Evolutionary conservation across 92 coral and sea anemone species (phyloP).

Genomic region (Epizoanthus illoricatus): DNA sequence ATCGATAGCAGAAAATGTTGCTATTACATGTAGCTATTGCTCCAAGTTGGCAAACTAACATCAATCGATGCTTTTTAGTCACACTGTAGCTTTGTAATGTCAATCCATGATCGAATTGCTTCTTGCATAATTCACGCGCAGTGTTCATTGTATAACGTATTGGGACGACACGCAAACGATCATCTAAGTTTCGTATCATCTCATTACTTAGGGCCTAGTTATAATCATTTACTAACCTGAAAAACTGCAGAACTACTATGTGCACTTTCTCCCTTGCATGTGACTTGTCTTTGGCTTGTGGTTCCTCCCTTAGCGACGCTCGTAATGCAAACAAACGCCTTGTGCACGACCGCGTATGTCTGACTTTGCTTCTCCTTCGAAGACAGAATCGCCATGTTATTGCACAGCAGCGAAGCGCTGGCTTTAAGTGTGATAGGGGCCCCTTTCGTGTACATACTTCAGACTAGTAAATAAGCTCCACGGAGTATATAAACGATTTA

Average conservation of each 20-base stretch:
- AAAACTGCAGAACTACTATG: slow-evolving; percentile 83
- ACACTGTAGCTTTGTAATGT: too few species aligned
- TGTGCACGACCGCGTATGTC: slow-evolving; percentile 91
- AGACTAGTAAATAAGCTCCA: not conserved
- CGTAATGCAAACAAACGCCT: slow-evolving; percentile 93
- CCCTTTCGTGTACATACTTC: slow-evolving; percentile 72
- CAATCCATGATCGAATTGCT: too few species aligned
- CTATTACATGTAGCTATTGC: too few species aligned
- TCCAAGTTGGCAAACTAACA: too few species aligned
- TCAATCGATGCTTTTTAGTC: too few species aligned
- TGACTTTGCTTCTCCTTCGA: slow-evolving; percentile 70
- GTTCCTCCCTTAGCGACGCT: slow-evolving; percentile 76
- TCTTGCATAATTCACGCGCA: too few species aligned
- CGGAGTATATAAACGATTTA: not conserved
- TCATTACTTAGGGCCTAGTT: too few species aligned
- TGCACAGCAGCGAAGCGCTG: slow-evolving; percentile 90
- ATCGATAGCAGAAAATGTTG: too few species aligned
- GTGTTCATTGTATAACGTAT: too few species aligned
- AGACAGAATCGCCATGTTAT: slow-evolving; percentile 74
- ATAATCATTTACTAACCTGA: slow-evolving; percentile 59
- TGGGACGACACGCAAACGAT: too few species aligned
- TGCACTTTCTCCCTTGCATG: slow-evolving; percentile 92
- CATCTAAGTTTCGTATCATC: too few species aligned
- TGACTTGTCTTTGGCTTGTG: slow-evolving; percentile 73
- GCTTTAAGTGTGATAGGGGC: slow-evolving; percentile 81